Evolutionary conservation across 1,140 invertebrate species (phyloP).

Genomic region (Drosophila suzukii): DNA sequence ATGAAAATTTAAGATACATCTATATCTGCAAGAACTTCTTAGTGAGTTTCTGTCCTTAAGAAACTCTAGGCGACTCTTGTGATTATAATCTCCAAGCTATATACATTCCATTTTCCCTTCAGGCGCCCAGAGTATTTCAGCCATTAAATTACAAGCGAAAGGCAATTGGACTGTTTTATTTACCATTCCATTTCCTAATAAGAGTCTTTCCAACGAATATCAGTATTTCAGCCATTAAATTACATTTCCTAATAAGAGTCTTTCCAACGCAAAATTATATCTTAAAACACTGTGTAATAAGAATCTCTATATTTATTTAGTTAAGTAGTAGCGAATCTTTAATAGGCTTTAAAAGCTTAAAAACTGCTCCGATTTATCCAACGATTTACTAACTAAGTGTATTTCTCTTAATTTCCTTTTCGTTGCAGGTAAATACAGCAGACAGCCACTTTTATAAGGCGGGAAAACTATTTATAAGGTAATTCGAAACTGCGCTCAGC

Average conservation of each 20-base stretch:
- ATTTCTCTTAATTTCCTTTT: slow-evolving; percentile 14
- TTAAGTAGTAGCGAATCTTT: background rate
- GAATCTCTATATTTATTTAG: background rate
- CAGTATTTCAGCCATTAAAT: background rate
- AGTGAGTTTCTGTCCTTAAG: background rate
- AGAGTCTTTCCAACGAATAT: background rate
- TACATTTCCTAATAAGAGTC: background rate
- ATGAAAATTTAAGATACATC: too few species aligned
- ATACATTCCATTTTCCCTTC: background rate
- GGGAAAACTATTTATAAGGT: slow-evolving; percentile 75
- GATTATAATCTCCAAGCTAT: background rate
- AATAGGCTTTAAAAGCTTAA: background rate
- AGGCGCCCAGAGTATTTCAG: background rate
- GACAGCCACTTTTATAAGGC: slow-evolving; percentile 43
- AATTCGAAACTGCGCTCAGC: slow-evolving; percentile 59
- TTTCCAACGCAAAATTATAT: background rate
- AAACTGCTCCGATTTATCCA: slow-evolving; percentile 4
- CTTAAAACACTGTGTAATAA: background rate
- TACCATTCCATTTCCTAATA: background rate
- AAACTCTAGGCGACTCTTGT: background rate
- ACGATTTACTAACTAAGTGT: slow-evolving; percentile 30
- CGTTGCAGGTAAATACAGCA: slow-evolving; percentile 45
- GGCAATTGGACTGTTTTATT: too few species aligned
- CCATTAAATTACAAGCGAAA: background rate
- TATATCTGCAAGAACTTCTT: too few species aligned